phyloP scores from a whole-genome alignment of 2,888 invertebrate species.

The Xestia sexstrigata region DNA sequence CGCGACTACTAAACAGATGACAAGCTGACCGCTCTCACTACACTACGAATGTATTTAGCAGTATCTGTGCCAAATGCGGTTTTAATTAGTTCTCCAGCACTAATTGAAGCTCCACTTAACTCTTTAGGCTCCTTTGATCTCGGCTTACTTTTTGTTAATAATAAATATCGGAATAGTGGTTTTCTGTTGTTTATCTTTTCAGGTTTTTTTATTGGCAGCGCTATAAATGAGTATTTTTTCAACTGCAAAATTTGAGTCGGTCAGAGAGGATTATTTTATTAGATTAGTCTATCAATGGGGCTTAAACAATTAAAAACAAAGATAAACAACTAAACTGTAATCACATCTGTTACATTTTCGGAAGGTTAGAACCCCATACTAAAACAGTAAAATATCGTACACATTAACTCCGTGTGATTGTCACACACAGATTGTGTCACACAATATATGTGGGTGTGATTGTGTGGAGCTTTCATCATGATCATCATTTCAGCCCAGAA shows the following conservation, averaged over 20 bases:
- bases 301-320: neutral
- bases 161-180: constrained; percentile 23
- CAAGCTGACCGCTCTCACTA: constrained; percentile 29
- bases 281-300: neutral
- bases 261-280: neutral
- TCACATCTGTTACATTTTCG: neutral
- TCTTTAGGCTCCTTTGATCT: constrained; percentile 34
- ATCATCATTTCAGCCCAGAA: too few species aligned
- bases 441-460: neutral
- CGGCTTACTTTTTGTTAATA: constrained; percentile 24
- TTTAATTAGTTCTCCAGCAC: constrained; percentile 47
- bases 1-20: constrained; percentile 11
- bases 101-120: constrained; percentile 44
- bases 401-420: neutral
- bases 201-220: neutral
- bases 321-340: neutral
- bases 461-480: neutral
- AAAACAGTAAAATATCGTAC: neutral
- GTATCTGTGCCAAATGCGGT: constrained; percentile 54
- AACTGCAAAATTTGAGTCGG: neutral
- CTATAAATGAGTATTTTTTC: neutral
- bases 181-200: neutral
- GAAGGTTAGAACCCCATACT: neutral
- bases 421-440: neutral
- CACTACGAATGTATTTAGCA: constrained; percentile 8